These are phyloP conservation scores for Falco columbarius DNA, from an alignment of 2,797 vertebrate genomes.

Conservation along the genomic window DNA sequence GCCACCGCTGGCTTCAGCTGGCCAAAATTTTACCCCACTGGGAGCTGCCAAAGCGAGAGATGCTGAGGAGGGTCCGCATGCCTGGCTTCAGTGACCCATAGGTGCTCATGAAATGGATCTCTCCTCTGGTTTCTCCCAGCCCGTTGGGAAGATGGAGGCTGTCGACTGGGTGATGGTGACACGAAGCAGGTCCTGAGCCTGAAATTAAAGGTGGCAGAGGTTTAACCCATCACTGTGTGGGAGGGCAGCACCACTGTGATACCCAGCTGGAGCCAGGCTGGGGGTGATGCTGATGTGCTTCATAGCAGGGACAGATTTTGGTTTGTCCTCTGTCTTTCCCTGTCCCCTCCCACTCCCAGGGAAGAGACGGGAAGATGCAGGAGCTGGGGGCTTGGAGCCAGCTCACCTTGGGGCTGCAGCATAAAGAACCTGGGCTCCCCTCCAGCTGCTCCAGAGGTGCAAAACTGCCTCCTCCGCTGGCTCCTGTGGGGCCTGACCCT, in stretches of 20 bases:
- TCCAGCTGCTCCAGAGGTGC: background rate
- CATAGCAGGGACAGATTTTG: background rate
- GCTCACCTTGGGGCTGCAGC: background rate
- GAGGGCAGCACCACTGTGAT: accelerated
- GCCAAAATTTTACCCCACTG: background rate
- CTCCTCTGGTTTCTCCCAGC: constrained; percentile 32
- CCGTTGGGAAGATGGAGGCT: constrained; percentile 13
- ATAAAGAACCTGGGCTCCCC: background rate
- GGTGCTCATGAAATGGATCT: background rate
- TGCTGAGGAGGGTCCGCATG: background rate
- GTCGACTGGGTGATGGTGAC: constrained; percentile 7
- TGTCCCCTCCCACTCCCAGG: background rate
- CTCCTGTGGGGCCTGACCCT: accelerated
- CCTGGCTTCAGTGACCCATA: background rate
- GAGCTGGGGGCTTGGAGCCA: background rate
- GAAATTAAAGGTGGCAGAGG: background rate
- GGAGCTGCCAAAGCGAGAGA: background rate
- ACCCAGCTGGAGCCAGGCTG: background rate
- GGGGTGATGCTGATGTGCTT: background rate
- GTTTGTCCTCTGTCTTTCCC: background rate
- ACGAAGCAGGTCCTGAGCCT: constrained; percentile 39
- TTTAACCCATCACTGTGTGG: accelerated
- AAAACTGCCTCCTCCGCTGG: accelerated
- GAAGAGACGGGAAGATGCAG: accelerated
- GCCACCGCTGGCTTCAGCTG: background rate